Conservation (phyloP, 2,888 invertebrate genomes). For the Synanthedon myopaeformis region DNA sequence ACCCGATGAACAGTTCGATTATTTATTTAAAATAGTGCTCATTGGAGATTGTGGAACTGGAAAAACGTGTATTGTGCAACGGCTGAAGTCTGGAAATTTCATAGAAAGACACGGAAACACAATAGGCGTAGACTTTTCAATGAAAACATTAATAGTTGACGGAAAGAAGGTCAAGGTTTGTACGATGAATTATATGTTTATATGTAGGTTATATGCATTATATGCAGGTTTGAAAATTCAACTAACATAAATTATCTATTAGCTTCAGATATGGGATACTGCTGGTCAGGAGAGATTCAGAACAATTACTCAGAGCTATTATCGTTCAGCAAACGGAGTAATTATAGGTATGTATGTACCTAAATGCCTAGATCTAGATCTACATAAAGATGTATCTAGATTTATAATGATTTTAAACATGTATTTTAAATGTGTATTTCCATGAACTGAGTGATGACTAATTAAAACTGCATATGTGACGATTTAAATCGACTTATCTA, state of each 20-base stretch:
- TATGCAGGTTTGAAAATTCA: constrained; percentile 1
- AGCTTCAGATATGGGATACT: constrained; percentile 97
- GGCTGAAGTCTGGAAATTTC: constrained; percentile 95
- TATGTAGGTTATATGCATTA: too few relatives aligned
- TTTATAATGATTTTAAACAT: too few relatives aligned
- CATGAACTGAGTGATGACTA: too few relatives aligned
- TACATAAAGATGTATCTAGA: too few relatives aligned
- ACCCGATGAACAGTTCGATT: constrained; percentile 89
- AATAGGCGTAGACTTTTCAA: constrained; percentile 98
- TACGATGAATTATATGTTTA: constrained; percentile 16
- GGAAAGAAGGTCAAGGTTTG: constrained; percentile 94
- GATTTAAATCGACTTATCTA: too few relatives aligned
- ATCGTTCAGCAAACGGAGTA: constrained; percentile 96
- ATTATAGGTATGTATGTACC: constrained; percentile 81
- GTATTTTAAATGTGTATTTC: neutral
- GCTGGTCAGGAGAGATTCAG: constrained; percentile 97
- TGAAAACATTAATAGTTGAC: constrained; percentile 95
- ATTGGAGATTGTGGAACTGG: constrained; percentile 93
- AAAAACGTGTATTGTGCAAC: constrained; percentile 95
- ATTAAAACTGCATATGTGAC: too few relatives aligned
- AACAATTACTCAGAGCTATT: constrained; percentile 97
- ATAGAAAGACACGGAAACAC: constrained; percentile 96
- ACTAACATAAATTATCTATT: constrained; percentile 18
- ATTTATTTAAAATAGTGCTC: constrained; percentile 93
- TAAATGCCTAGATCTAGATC: neutral